Evolutionary conservation across 1,140 invertebrate species (phyloP), one percentile per base, ranked within the genome.

Genomic region (Polyergus mexicanus): DNA sequence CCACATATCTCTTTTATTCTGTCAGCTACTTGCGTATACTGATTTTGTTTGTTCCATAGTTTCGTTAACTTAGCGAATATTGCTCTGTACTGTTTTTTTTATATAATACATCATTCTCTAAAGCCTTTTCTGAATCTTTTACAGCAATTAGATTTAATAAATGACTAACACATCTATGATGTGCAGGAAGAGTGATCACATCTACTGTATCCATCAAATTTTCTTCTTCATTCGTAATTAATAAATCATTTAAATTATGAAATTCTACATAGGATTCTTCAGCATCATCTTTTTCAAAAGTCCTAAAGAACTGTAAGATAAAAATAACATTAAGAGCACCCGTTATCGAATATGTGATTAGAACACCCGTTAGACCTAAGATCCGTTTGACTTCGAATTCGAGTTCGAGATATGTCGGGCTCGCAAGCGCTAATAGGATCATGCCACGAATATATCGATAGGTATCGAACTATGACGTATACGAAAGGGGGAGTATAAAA

Each of bases 21-120:
- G 41, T 66, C 63, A 10, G n/a, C 32, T 5, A 66, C 11, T 5
- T 69, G 41, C 25, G 66, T 69, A 0, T 41, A 69, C 25, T 69
- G 66, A 22, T 69, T 69, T 16, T 69, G 38, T 69, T 69, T 69
- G 44, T 25, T 44, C 66, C 41, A 69, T 0, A 69, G 22, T 69
- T 25, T 69, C 6, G 8, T n/a, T 16, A 69, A 47, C 44, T 69
- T 69, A 2, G n/a, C 66, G 25, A 69, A 69, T 47, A 11, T 16
- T 4, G 6, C 13, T 41, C 66, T 69, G n/a, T 69, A 69, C 7
- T 44, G 19, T 47, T 28, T 69, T 28, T 69, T 22, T 69, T 69
- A 8, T 69, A 47, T 47, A 25, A 25, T 47, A n/a, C 4, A 41
- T 66, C 8, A 69, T n/a, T n/a, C 0, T 65, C 41, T 13, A 69